These are phyloP conservation scores for Eulemur rubriventer DNA, from an alignment of 2,797 vertebrate genomes.

Conservation along the genomic window DNA sequence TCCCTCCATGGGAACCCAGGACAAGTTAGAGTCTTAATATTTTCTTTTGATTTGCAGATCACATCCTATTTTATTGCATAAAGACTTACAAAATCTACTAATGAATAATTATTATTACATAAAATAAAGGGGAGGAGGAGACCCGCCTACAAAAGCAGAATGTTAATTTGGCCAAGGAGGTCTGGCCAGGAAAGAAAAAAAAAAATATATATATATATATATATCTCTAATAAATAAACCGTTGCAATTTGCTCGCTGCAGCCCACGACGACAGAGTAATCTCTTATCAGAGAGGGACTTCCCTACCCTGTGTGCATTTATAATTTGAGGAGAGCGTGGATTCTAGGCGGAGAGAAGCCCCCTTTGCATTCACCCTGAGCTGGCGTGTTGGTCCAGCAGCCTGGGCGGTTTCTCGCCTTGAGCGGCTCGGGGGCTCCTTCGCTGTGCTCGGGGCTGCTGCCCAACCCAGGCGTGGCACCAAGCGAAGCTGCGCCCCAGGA, in stretches of 20 bases:
- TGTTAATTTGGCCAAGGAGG: conserved; percentile 81
- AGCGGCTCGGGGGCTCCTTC: not conserved
- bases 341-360: conserved; percentile 69
- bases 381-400: conserved; percentile 61
- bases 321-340: conserved; percentile 76
- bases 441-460: conserved; percentile 44
- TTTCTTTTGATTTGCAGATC: conserved; percentile 87
- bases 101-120: conserved; percentile 90
- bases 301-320: conserved; percentile 70
- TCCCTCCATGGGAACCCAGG: conserved; percentile 74
- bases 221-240: conserved; percentile 82
- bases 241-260: conserved; percentile 80
- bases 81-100: conserved; percentile 86
- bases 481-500: not conserved
- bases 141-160: conserved; percentile 73
- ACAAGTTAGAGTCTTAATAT: conserved; percentile 83
- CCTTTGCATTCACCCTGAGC: conserved; percentile 21
- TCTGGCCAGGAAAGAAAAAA: conserved; percentile 71
- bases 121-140: conserved; percentile 80
- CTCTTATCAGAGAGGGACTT: conserved; percentile 74
- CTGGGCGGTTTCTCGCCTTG: conserved; percentile 62
- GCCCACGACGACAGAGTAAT: conserved; percentile 66
- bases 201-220: conserved; percentile 38
- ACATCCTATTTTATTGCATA: conserved; percentile 87
- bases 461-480: not conserved